These are phyloP conservation scores for Styela clava DNA, from an alignment of 23 tunicate species.

Conservation along the genomic window DNA sequence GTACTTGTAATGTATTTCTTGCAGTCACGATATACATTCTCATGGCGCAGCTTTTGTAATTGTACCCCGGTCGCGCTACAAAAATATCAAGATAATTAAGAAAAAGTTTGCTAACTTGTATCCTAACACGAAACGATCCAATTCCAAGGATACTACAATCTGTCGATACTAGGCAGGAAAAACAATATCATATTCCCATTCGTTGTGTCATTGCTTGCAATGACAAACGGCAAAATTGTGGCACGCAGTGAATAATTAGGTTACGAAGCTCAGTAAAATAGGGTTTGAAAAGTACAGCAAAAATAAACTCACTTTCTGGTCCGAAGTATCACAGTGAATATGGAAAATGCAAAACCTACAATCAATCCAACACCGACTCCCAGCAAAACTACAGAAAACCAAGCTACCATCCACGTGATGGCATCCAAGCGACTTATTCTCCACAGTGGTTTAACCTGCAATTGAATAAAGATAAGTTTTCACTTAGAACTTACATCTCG, in stretches of 20 bases:
- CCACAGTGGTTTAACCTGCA: conserved; percentile 43
- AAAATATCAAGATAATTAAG: not conserved
- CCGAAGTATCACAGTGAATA: conserved; percentile 56
- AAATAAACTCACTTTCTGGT: conserved; percentile 78
- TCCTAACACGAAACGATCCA: too few relatives aligned
- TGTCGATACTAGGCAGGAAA: too few relatives aligned
- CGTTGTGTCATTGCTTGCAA: too few relatives aligned
- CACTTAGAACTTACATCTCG: too few relatives aligned
- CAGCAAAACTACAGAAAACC: conserved; percentile 67
- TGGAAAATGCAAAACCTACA: conserved; percentile 62
- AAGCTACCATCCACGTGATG: conserved; percentile 66
- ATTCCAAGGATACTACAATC: too few relatives aligned
- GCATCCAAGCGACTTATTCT: conserved; percentile 72
- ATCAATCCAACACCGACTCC: conserved; percentile 68
- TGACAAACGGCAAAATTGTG: too few relatives aligned
- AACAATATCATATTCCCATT: too few relatives aligned
- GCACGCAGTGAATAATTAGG: too few relatives aligned
- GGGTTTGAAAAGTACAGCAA: too few relatives aligned
- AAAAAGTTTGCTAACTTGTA: too few relatives aligned
- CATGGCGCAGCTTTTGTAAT: not conserved
- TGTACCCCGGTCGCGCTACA: not conserved
- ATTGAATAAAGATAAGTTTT: not conserved
- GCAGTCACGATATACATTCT: not conserved
- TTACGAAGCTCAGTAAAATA: too few relatives aligned
- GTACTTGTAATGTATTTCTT: not conserved